Percentiles rank a stretch among this genome's conserved stretches.
Evolutionary conservation across 2,797 vertebrate species (phyloP).

Genomic region (Vultur gryphus): DNA sequence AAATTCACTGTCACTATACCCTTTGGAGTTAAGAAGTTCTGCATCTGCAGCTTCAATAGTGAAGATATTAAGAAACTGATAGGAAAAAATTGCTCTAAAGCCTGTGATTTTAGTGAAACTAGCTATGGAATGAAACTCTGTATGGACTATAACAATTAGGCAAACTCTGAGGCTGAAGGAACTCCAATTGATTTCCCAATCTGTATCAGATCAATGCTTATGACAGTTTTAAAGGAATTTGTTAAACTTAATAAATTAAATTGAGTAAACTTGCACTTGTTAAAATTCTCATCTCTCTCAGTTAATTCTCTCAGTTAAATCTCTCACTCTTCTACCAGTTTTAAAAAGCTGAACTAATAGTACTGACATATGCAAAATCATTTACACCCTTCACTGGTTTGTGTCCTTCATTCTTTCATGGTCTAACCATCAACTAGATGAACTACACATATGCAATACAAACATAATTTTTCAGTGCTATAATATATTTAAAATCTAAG

Average conservation of each 20-base stretch:
- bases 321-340: background rate
- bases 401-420: background rate
- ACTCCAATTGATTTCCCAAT: background rate
- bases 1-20: background rate
- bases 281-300: background rate
- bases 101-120: background rate
- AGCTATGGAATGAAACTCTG: background rate
- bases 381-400: background rate
- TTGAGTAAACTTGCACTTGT: background rate
- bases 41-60: background rate
- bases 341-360: background rate
- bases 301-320: background rate
- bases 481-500: background rate
- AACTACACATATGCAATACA: background rate
- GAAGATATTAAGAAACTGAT: background rate
- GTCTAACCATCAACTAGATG: background rate
- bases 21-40: background rate
- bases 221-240: background rate
- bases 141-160: background rate
- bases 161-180: background rate
- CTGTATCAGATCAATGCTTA: background rate
- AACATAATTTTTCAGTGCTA: background rate
- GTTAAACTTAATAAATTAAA: background rate
- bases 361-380: background rate
- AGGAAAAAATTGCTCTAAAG: background rate